Evolutionary conservation across 2,888 invertebrate species (phyloP), one percentile per base, ranked within the genome.

Genomic region (Calameuta pallipes): DNA sequence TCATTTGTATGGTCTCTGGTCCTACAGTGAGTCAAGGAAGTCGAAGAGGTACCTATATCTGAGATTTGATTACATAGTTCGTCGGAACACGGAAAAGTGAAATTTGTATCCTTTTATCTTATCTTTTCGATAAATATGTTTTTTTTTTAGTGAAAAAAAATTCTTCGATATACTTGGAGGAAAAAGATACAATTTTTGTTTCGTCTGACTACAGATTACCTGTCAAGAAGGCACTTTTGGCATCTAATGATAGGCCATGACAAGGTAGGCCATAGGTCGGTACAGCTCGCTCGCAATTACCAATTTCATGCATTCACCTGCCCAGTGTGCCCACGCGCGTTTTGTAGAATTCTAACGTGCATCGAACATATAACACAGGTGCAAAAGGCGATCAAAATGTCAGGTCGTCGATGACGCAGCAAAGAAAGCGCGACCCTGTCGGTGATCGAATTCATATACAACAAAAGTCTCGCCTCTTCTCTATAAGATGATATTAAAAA

Each of bases 241-340:
- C 41, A 56, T 56, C 41, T 6, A 56, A 56, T 56, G 23, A 0
- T 15, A 56, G 23, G 9, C 41, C 23, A 4, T 41, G 13, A 6
- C 41, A 15, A 15, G 41, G 41, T 41, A 41, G 41, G 4, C 4
- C 15, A 4, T 23, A 56, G 23, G 41, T 56, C 41, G 41, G 41
- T 56, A 73, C 78, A 56, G 73, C 34, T 77, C 41, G 69, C 69
- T 77, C 30, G 30, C 30, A 30, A 34, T 71, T 71, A 71, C 56
- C 81, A 77, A 81, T 81, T 81, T 79, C 81, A 80, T 71, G 75
- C 80, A 70, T 80, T 81, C 80, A 81, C 80, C 80, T 79, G 80
- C 71, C 33, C 35, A 23, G 12, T 69, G 12, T 76, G 74, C 80
- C 73, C 80, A 78, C 80, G 80, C 80, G 15, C 13, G 71, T 71